These are phyloP conservation scores for Drosophila macrospina DNA, from an alignment of 2,888 invertebrate species.

Conservation along the genomic window DNA sequence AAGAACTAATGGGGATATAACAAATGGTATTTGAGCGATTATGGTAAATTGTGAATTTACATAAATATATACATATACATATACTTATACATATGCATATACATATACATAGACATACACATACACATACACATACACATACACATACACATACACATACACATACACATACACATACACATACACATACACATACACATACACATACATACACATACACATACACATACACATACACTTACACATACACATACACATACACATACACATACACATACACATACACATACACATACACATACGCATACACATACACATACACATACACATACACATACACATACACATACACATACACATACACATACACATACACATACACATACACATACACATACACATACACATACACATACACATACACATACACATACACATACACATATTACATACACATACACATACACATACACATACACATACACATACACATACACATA, in stretches of 20 bases:
- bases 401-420: not conserved
- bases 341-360: not conserved
- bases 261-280: not conserved
- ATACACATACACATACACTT: too few species aligned
- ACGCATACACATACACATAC: not conserved
- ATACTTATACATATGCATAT: too few species aligned
- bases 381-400: not conserved
- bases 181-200: too few species aligned
- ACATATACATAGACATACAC: not conserved
- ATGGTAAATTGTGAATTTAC: not conserved
- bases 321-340: not conserved
- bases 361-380: not conserved
- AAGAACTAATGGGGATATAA: too few species aligned
- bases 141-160: too few species aligned
- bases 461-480: not conserved
- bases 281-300: not conserved
- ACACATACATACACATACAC: too few species aligned
- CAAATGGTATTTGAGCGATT: not conserved
- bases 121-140: not conserved
- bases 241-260: not conserved
- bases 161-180: too few species aligned
- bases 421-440: slow-evolving; percentile 1
- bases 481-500: not conserved
- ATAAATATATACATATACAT: not conserved
- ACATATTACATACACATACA: slow-evolving; percentile 1